Percentiles rank a stretch among this genome's conserved stretches.
Conservation (phyloP, 2,113 vertebrate species). For the Pandion haliaetus region DNA sequence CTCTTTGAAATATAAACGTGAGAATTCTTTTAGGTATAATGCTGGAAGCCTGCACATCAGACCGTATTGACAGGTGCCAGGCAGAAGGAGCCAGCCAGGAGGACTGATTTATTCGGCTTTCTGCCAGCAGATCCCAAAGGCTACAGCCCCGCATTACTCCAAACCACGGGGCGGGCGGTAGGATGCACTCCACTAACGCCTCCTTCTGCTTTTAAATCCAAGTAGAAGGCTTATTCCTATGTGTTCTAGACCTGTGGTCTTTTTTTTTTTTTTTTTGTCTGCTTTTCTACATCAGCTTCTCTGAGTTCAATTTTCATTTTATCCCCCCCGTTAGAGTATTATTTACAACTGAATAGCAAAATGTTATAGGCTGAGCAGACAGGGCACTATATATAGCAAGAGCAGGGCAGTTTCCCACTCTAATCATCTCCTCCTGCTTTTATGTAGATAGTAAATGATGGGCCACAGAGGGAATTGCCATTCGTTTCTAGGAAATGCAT, state of each 20-base stretch:
- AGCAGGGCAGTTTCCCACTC: background rate
- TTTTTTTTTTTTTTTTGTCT: background rate
- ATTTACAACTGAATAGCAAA: slow-evolving; percentile 18
- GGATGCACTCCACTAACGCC: background rate
- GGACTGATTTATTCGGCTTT: background rate
- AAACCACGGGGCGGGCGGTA: fast-evolving
- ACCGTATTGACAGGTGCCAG: background rate
- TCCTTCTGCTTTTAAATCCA: background rate
- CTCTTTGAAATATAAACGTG: slow-evolving; percentile 37
- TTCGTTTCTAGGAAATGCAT: background rate
- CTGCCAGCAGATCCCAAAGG: background rate
- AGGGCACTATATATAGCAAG: background rate
- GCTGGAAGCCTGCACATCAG: background rate
- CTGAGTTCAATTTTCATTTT: background rate
- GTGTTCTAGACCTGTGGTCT: background rate
- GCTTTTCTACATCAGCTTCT: background rate
- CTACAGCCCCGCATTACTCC: background rate
- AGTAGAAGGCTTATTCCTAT: background rate
- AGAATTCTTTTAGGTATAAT: slow-evolving; percentile 30
- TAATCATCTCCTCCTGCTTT: slow-evolving; percentile 22
- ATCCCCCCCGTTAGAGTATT: background rate
- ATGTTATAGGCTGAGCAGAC: background rate
- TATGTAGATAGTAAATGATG: slow-evolving; percentile 21
- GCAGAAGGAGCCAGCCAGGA: background rate
- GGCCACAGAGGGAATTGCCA: background rate